Evolutionary conservation across 2,888 invertebrate genomes (phyloP).

Genomic region (Microdon myrmicae): DNA sequence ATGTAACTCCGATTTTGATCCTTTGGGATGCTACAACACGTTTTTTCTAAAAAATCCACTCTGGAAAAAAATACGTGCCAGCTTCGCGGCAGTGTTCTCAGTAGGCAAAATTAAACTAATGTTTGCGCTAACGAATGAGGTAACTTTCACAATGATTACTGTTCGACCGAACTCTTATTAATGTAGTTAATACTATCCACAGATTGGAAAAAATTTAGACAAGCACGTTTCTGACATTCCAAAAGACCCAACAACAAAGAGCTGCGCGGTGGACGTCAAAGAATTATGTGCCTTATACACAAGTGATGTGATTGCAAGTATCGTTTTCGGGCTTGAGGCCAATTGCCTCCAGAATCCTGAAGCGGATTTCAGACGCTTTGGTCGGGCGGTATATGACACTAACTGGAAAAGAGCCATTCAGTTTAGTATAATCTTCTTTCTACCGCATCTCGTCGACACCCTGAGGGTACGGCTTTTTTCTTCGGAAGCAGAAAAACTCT

Average conservation of each 20-base stretch:
- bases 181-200: neutral
- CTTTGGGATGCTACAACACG: constrained; percentile 64
- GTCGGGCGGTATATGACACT: constrained; percentile 51
- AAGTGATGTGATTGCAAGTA: constrained; percentile 56
- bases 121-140: constrained; percentile 60
- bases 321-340: constrained; percentile 55
- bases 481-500: constrained; percentile 54
- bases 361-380: constrained; percentile 54
- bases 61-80: constrained; percentile 65
- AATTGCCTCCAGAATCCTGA: constrained; percentile 55
- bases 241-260: neutral
- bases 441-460: constrained; percentile 51
- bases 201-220: constrained; percentile 56
- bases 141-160: constrained; percentile 25
- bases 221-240: constrained; percentile 7
- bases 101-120: constrained; percentile 63
- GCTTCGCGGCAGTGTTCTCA: constrained; percentile 67
- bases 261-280: constrained; percentile 44
- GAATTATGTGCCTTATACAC: constrained; percentile 53
- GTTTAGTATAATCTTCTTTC: constrained; percentile 53
- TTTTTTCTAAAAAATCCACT: constrained; percentile 65
- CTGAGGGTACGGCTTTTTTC: constrained; percentile 54
- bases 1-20: constrained; percentile 60
- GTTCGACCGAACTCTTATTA: neutral
- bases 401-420: constrained; percentile 46